Base-by-base conservation (phyloP, 2,113 vertebrate species). In the Antennarius striatus region DNA sequence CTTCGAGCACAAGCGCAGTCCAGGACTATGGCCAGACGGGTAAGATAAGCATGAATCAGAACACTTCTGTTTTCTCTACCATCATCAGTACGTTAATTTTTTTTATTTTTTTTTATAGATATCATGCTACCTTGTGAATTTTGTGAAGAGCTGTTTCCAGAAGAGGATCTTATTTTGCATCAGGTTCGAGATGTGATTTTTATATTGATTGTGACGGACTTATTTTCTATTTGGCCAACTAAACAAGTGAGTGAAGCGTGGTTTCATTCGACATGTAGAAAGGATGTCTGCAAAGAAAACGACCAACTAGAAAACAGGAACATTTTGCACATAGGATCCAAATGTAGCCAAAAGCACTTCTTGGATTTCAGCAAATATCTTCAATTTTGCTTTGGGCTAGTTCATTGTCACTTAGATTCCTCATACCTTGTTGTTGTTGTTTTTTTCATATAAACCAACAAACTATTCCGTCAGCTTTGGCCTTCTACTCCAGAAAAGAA, bases 91-190 rank as follows among this genome's bases (percentile, higher is more conserved):
- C 66, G 11, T 59, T 67, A 10, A 74, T 51, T 8, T 56, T 57
- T 39, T 1, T 46, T 4, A 36, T 61, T 42, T 1, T 61, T 65
- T 55, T 62, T 60, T 16, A 10, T 36, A 8, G 92, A 94, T 55
- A 91, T 88, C 74, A 93, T 96, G 94, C 67, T 99, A 82, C 97
- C 97, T 0, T 99, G 97, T 72, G 98, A 99, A 78, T 99, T 99
- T 62, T 99, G 98, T 60, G 98, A 98, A 82, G 94, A 97, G 86
- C 93, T 98, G 51, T 98, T 95, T 90, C 96, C 96, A 29, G 96
- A 94, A 42, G 94, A 96, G 14, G 94, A 98, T 65, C 94, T 99
- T 10, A 97, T 98, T 86, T 91, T 98, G 79, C 98, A 99, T 80
- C 96, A 99, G 96, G 98, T 98, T 64, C 77, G 87, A 70, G 48